Evolutionary conservation across 2,113 vertebrate genomes (phyloP), one percentile per base, ranked within the genome.

Genomic region (Notiomystis cincta): DNA sequence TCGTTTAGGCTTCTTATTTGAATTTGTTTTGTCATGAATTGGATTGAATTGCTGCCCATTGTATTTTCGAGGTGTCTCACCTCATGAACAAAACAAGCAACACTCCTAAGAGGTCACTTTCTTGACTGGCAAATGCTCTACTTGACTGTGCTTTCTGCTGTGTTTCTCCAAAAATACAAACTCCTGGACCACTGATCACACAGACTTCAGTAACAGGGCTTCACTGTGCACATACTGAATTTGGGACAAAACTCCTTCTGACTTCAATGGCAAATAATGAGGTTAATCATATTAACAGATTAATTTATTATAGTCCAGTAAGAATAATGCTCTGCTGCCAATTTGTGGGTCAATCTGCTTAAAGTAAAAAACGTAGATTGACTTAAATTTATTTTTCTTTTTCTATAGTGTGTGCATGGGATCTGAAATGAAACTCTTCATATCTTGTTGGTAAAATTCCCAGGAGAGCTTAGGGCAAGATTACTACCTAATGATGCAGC

Each of bases 301-400:
- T 27, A 35, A 47, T 30, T 64, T 66, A 5, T 44, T 61, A 5
- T 15, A 60, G 15, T 37, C 40, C 16, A 65, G 31, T n/a, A 44
- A 42, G 62, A 84, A 8, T 40, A 82, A 60, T 61, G 40, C 30
- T 88, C 22, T 72, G n/a, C 38, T 76, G 9, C 45, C n/a, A 7
- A 1, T 80, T 67, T 86, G 17, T 57, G 50, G 18, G 15, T 76
- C 75, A 37, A 7, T 56, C 53, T 73, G 5, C 12, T 31, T 76
- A 40, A 1, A 65, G 28, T 48, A 42, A 80, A 89, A 79, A 77
- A 57, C 0, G 0, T 19, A 85, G 53, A 45, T 30, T 0, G 3
- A 16, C 31, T 51, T 56, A 15, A 53, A 76, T 86, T 54, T 71
- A 17, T 56, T 0, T 37, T 73, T 56, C 0, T 37, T 73, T 65